Evolutionary conservation across 2,113 vertebrate species (phyloP), one percentile per base, ranked within the genome.

Genomic region (Lophochroa leadbeateri): DNA sequence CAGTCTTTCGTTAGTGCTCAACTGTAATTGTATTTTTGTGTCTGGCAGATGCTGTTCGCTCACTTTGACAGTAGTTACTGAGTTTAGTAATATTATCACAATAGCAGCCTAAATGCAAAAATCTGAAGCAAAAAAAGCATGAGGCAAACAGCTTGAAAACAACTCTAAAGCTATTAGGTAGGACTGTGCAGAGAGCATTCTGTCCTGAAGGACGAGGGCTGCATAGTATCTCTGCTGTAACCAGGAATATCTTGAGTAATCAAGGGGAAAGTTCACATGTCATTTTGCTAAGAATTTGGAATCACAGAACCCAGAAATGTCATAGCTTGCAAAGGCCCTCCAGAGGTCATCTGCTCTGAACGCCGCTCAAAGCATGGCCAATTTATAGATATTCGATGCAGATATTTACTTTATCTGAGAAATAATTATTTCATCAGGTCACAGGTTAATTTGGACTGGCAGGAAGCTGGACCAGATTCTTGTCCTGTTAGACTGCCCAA

Each of bases 11-110:
- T 95, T 92, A 96, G 82, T 83, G 94, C 82, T 86, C 47, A 64
- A 37, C 85, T 83, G 43, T 92, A 96, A 96, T 95, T 94, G 85
- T 52, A 39, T 93, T 96, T 93, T 82, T 96, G 68, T 60, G 94
- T 58, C 94, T 94, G 82, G 92, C 82, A 96, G 93, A 95, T 93
- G 94, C 93, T 94, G 82, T 86, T 95, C 57, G 60, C 82, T 90
- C 92, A 55, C 79, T 95, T 88, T n/a, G 92, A 70, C 75, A 52
- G 90, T 5, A 11, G 68, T 91, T 88, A 90, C 60, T 95, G 90
- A 93, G 90, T 91, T 94, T 72, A 72, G 94, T n/a, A 88, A 86
- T 60, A 60, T 68, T 83, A 94, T 28, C 86, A 75, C 92, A 95
- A 94, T 9, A 88, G 86, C 74, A 79, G 71, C n/a, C 69, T 71